phyloP scores from a whole-genome alignment of 2,888 invertebrate genomes.

The Panopea generosa region DNA sequence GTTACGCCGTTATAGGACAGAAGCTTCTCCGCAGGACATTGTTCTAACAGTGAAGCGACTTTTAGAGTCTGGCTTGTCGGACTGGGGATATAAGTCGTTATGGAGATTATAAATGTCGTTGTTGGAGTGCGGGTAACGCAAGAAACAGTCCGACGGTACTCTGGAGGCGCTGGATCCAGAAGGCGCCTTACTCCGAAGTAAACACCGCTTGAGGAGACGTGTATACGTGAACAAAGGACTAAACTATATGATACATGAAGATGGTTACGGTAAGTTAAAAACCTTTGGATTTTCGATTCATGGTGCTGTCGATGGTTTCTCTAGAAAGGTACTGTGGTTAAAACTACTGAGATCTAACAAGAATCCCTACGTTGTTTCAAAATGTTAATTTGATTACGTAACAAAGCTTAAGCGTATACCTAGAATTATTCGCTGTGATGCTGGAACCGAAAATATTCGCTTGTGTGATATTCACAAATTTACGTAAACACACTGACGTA shows the following conservation, averaged over 20 bases:
- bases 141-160: slow-evolving; percentile 12
- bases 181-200: slow-evolving; percentile 1
- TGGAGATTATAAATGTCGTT: slow-evolving; percentile 15
- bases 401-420: no score
- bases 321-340: slow-evolving; percentile 31
- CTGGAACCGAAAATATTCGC: no score
- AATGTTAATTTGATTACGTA: slow-evolving; percentile 15
- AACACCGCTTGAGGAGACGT: slow-evolving; percentile 9
- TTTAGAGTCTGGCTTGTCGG: neutral
- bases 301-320: slow-evolving; percentile 35
- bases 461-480: no score
- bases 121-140: slow-evolving; percentile 24
- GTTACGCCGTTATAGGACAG: neutral
- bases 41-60: neutral
- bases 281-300: slow-evolving; percentile 34
- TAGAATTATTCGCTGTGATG: no score
- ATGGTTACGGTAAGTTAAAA: slow-evolving; percentile 44
- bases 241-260: slow-evolving; percentile 7
- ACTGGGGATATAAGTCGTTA: slow-evolving; percentile 23
- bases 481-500: no score
- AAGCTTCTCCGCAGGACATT: neutral
- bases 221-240: slow-evolving; percentile 31
- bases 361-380: slow-evolving; percentile 15
- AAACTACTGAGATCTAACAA: slow-evolving; percentile 15
- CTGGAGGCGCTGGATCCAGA: slow-evolving; percentile 15